Conservation (phyloP, 2,797 vertebrate genomes). For the Lepus oiostolus region DNA sequence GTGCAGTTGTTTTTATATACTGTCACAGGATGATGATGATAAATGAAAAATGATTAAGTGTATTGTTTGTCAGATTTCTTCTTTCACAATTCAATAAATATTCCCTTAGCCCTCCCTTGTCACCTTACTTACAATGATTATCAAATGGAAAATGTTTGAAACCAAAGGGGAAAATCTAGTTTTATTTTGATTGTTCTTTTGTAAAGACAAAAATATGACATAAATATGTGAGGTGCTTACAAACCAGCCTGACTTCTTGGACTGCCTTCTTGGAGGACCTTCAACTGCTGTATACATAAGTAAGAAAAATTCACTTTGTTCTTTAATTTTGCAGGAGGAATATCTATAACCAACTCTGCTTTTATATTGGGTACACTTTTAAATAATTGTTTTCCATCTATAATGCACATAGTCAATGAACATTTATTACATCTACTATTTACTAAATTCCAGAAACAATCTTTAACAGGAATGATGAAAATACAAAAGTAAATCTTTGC, state of each 20-base stretch:
- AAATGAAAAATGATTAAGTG: constrained; percentile 58
- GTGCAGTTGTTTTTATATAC: constrained; percentile 69
- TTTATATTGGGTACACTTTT: constrained; percentile 30
- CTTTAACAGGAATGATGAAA: constrained; percentile 19
- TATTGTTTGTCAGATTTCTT: constrained; percentile 72
- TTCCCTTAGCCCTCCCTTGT: constrained; percentile 49
- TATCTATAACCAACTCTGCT: background rate
- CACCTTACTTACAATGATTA: constrained; percentile 69
- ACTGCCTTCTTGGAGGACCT: background rate
- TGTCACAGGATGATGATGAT: constrained; percentile 64
- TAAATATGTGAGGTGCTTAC: constrained; percentile 17
- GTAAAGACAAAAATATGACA: constrained; percentile 32
- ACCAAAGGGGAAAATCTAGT: constrained; percentile 38
- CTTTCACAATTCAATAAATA: constrained; percentile 72
- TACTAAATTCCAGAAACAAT: constrained; percentile 42
- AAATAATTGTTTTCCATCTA: constrained; percentile 41
- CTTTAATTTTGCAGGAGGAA: background rate
- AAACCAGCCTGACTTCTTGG: constrained; percentile 29
- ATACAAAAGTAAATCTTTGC: background rate
- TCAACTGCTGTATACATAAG: background rate
- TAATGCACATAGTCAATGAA: constrained; percentile 31
- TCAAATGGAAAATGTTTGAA: constrained; percentile 68
- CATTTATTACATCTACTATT: background rate
- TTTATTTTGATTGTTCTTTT: constrained; percentile 52
- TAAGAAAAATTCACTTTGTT: background rate